Evolutionary conservation across 2,797 vertebrate species (phyloP).

Genomic region (Eidolon dupreanum): DNA sequence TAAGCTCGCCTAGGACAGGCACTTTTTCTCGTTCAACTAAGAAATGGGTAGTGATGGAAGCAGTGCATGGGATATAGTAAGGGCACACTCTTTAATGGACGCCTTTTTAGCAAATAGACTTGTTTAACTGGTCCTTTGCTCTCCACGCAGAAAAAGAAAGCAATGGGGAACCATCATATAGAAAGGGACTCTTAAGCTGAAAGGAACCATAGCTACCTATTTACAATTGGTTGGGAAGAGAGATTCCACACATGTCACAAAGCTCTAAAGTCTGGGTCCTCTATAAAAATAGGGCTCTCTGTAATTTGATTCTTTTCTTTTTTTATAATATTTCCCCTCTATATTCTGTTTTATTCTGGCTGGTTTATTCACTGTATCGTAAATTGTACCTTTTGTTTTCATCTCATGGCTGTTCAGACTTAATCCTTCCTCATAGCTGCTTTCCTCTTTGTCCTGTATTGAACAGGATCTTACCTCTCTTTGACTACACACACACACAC

Average conservation of each 20-base stretch:
- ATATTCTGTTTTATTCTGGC: not conserved
- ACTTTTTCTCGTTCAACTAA: not conserved
- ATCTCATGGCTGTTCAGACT: not conserved
- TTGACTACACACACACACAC: not conserved
- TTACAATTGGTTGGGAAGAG: not conserved
- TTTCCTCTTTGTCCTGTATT: not conserved
- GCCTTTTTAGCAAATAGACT: not conserved
- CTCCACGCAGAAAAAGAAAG: not conserved
- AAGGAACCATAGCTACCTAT: not conserved
- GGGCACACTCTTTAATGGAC: not conserved
- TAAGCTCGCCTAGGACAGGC: not conserved
- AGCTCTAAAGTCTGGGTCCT: not conserved
- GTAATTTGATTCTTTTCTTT: not conserved
- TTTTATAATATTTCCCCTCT: not conserved
- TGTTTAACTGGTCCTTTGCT: not conserved
- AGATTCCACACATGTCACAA: not conserved
- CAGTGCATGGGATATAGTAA: not conserved
- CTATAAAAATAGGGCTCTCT: not conserved
- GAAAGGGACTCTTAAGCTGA: not conserved
- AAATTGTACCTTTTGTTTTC: not conserved
- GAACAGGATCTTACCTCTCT: not conserved
- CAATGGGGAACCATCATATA: not conserved
- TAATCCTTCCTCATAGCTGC: not conserved
- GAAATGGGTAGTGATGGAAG: not conserved
- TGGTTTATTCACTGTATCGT: not conserved